Evolutionary conservation across 1,140 invertebrate genomes (phyloP), one percentile per base, ranked within the genome.

Genomic region (Aradophagus sp.): DNA sequence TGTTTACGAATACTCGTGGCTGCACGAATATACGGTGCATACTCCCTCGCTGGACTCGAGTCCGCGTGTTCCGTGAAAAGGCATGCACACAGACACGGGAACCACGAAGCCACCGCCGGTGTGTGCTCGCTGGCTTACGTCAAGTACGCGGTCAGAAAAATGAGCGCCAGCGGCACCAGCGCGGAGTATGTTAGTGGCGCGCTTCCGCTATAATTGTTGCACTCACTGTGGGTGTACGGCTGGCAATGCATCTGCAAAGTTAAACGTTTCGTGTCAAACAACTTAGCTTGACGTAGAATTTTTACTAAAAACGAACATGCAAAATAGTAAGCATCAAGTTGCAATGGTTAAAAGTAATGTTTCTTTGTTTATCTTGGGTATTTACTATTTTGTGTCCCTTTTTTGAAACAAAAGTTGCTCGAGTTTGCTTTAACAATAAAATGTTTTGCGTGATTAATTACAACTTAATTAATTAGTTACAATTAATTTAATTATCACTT

Each of bases 1-100:
- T 61, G 16, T 45, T 59, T 61, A 48, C 35, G 20, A 61, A 61
- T 61, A 61, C 44, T 61, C 56, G 56, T 41, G 35, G 42, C 13
- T 36, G 53, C 50, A 55, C 50, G 38, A 41, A 32, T 42, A 45
- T 45, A 58, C 31, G 20, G 32, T 29, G 20, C 20, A 50, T 16
- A 19, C n/a, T n/a, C n/a, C 48, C 34, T 50, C 32, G 41, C 23
- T 31, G 50, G 27, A 47, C 38, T 26, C 27, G 36, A 1, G 1
- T 58, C 50, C 20, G 12, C 12, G 48, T 13, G n/a, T 53, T 41
- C 41, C 27, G 16, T 41, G 12, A 61, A 61, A n/a, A n/a, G n/a
- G n/a, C n/a, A 61, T 61, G 45, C 58, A 50, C 58, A 26, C 35
- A 35, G 41, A 11, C 31, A 48, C 44, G 48, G 17, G 17, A 17